Evolutionary conservation across 2,797 vertebrate genomes (phyloP).

Genomic region (Gallinago stenura): DNA sequence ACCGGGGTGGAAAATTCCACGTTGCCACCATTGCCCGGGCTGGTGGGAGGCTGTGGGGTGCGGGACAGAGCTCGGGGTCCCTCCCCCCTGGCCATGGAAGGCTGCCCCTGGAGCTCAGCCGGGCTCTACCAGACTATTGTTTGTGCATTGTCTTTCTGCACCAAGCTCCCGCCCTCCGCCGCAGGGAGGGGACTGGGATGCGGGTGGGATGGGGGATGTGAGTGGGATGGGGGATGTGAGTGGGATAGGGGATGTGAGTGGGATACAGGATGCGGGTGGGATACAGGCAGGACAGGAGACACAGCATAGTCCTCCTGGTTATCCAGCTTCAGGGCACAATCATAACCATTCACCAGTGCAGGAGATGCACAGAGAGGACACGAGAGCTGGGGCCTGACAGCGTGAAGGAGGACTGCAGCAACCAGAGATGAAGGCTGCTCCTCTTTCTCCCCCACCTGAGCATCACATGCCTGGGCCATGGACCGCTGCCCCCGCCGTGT

Average conservation of each 20-base stretch:
- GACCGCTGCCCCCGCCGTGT: rapidly evolving
- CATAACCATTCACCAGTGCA: neutral
- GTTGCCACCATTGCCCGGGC: neutral
- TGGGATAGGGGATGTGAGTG: neutral
- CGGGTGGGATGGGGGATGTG: neutral
- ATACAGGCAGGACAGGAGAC: neutral
- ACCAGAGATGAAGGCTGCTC: neutral
- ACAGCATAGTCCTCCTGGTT: rapidly evolving
- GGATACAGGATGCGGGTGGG: neutral
- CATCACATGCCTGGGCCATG: rapidly evolving
- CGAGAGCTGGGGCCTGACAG: rapidly evolving
- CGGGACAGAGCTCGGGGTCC: neutral
- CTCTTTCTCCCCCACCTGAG: neutral
- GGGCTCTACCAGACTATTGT: neutral
- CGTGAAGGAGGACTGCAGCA: neutral
- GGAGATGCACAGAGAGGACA: neutral
- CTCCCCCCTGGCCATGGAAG: neutral
- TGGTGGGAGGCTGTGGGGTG: neutral
- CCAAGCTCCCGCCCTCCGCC: rapidly evolving
- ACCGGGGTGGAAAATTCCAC: conserved; percentile 60
- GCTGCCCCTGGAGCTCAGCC: neutral
- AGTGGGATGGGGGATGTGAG: neutral
- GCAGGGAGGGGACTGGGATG: neutral
- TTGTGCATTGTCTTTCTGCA: neutral
- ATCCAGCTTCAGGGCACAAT: rapidly evolving